These are phyloP conservation scores for Pseudoatta argentina DNA, from an alignment of 1,140 invertebrate genomes.

Conservation along the genomic window DNA sequence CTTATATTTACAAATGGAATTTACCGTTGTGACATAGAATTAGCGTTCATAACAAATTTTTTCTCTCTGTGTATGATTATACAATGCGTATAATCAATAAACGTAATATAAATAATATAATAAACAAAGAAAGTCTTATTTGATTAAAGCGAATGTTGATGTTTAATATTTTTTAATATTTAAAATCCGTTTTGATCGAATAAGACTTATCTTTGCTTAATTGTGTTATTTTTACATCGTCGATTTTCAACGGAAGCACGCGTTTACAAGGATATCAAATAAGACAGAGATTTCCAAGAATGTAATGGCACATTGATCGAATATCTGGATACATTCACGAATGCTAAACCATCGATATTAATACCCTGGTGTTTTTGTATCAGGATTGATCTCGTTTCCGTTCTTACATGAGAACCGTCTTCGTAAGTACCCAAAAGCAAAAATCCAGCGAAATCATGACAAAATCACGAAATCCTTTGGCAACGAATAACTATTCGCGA, in stretches of 20 bases:
- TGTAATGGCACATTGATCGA: conserved; percentile 21
- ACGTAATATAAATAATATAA: not conserved
- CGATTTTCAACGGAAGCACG: conserved; percentile 9
- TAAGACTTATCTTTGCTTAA: too few species aligned
- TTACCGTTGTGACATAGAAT: too few species aligned
- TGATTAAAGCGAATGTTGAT: too few species aligned
- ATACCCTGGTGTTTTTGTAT: conserved; percentile 31
- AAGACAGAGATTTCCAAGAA: conserved; percentile 57
- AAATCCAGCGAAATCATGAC: conserved; percentile 29
- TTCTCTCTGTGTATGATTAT: not conserved
- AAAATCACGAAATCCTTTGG: conserved; percentile 49
- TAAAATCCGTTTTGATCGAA: too few species aligned
- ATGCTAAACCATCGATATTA: conserved; percentile 68
- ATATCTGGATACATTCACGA: conserved; percentile 48
- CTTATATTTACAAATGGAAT: too few species aligned
- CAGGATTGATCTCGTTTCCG: conserved; percentile 35
- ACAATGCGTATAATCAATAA: not conserved
- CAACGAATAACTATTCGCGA: conserved; percentile 54
- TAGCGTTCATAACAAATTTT: too few species aligned
- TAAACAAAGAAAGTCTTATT: too few species aligned
- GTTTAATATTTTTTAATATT: not conserved
- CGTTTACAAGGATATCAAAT: conserved; percentile 26
- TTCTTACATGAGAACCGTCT: conserved; percentile 19
- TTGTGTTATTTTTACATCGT: too few species aligned
- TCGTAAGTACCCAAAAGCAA: not conserved